Base-by-base conservation (phyloP, 2,888 invertebrate genomes). In the Drosophila bunnanda region DNA sequence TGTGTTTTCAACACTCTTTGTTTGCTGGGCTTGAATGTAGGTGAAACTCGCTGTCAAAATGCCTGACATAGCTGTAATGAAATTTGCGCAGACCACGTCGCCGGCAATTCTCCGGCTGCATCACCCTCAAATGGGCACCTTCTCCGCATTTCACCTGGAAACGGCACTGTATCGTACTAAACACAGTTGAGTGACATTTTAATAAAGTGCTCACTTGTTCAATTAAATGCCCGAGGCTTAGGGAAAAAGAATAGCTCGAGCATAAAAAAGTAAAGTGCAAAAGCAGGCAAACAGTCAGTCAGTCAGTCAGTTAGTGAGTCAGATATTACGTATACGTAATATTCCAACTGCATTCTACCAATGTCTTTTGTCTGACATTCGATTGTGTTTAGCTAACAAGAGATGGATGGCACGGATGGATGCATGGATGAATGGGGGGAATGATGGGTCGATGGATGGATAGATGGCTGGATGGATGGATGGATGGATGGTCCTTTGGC, bases 131-230 rank as follows among this genome's bases (percentile, higher is more conserved):
- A 32, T 41, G 22, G 6, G 25, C 34, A n/a, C 13, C 22, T 8
- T 13, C 22, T 15, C 32, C 4, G 2, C 25, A 10, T 7, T 7
- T 15, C 25, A 44, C 60, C 60, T 43, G 10, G 3, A 36, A 22
- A 22, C 50, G 28, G 2, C 13, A 20, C 53, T 60, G 56, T 39
- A 60, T 41, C 34, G 39, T 13, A 38, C 82, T 73, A 72, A 88
- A 75, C 72, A 78, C 75, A 43, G 82, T 80, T 83, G 83, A 83
- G 83, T 85, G 84, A 85, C 84, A 88, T 85, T 88, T 85, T 85
- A 85, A 85, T 85, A 87, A 88, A 88, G 84, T 88, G 84, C 81
- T 85, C 84, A 86, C 78, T 88, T 79, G 87, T 85, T 85, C 84
- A 85, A 88, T 85, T 85, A 85, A 86, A 83, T 75, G 73, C 60